Conservation (phyloP, 1,140 invertebrate species). For the Heliconius melpomene region DNA sequence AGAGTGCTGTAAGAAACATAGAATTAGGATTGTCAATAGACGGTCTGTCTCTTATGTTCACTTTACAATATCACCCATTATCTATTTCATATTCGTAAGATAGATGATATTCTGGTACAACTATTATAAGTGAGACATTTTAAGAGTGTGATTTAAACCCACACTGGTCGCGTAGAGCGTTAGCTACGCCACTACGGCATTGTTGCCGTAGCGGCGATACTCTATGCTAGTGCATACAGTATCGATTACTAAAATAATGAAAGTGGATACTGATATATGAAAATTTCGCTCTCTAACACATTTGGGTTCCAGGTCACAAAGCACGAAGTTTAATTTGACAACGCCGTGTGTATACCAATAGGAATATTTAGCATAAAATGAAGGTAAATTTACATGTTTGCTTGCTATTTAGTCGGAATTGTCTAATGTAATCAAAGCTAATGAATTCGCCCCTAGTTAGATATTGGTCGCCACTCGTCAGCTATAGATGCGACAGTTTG, state of each 20-base stretch:
- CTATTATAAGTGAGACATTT: too few relatives aligned
- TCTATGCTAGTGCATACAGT: too few relatives aligned
- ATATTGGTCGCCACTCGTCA: conserved; percentile 30
- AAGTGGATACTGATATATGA: not conserved
- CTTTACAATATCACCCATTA: not conserved
- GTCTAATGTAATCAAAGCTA: conserved; percentile 76
- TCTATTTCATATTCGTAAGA: too few relatives aligned
- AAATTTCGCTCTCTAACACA: conserved; percentile 13
- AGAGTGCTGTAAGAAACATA: not conserved
- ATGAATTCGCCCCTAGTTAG: conserved; percentile 73
- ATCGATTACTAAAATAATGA: not conserved
- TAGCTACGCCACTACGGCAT: not conserved
- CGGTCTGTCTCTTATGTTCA: not conserved
- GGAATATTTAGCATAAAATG: conserved; percentile 42
- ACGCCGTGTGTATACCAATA: conserved; percentile 15
- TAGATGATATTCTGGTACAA: too few relatives aligned
- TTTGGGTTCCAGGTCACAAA: conserved; percentile 27
- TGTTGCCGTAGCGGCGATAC: too few relatives aligned
- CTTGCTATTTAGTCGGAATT: conserved; percentile 64
- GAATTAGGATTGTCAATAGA: not conserved
- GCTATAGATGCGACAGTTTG: conserved; percentile 37
- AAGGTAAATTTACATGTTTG: conserved; percentile 56
- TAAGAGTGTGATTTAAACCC: too few relatives aligned
- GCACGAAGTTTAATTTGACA: conserved; percentile 32
- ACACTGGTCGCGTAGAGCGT: too few relatives aligned